Base-by-base conservation (phyloP, 2,888 invertebrate genomes). In the Cancer borealis region DNA sequence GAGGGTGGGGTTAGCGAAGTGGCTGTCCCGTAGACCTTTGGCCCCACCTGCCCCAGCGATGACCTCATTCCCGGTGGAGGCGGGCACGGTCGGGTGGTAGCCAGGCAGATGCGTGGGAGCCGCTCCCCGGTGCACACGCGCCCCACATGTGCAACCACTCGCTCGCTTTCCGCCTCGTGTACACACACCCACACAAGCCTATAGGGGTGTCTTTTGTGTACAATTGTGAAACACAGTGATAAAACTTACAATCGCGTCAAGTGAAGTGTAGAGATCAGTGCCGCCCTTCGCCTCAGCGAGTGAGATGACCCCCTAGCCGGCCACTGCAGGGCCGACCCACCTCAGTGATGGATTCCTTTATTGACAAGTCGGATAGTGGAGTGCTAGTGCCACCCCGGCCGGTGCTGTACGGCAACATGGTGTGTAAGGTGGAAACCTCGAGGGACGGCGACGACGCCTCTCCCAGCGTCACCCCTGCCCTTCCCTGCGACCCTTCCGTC, bases 21-120 rank as follows among this genome's bases (percentile, higher is more conserved):
- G 90, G 45, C 91, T 91, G 93, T 93, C 93, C 93, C 88, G 87
- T 88, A 91, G 93, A 93, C 93, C 93, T 93, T 91, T 93, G 93
- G 87, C 93, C 87, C 92, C 92, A 92, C 92, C 92, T 92, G 92
- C 92, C 92, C 92, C 46, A 47, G 73, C n/a, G 88, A 46, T 93
- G 93, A 93, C 93, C 93, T 88, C 93, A 93, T 93, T 93, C 91
- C 87, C 60, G 93, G 91, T 39, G 93, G 60, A 60, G 87, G 91
- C 54, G 88, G 93, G 88, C 88, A 89, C 60, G 91, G 87, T 21
- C 46, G 91, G 84, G 87, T 91, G 87, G 89, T 93, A 90, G 93
- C 87, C 93, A 73, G 60, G 91, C 91, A 93, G 93, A 91, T 93
- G 93, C 66, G 93, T 93, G 93, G 91, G 91, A 91, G 93, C 60